Percentiles rank a stretch among this genome's conserved stretches.
These are phyloP conservation scores for Andricus quercusramuli DNA, from an alignment of 2,888 invertebrate genomes.

Conservation along the genomic window DNA sequence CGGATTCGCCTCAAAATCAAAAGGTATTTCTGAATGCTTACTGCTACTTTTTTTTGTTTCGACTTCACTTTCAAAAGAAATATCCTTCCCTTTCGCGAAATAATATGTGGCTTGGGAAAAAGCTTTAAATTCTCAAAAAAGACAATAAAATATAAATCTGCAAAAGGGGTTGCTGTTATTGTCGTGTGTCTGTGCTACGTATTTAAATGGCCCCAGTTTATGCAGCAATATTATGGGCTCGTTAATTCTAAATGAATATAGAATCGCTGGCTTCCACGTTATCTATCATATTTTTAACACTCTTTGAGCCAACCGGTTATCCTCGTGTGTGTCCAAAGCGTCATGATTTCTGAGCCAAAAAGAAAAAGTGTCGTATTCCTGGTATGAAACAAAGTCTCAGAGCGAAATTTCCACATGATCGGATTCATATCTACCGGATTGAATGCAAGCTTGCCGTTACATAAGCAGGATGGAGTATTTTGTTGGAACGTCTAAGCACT, in stretches of 20 bases:
- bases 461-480: neutral
- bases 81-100: neutral
- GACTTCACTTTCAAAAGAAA: neutral
- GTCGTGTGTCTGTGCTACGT: conserved; percentile 2
- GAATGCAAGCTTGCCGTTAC: neutral
- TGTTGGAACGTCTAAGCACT: neutral
- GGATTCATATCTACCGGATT: neutral
- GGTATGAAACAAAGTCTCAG: conserved; percentile 2
- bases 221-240: conserved; percentile 19
- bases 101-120: neutral
- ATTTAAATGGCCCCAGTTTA: neutral
- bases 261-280: neutral
- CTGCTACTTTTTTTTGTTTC: neutral
- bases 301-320: neutral
- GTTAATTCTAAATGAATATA: conserved; percentile 21
- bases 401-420: neutral
- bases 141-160: neutral
- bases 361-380: neutral
- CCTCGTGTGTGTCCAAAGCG: neutral
- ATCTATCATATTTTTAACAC: conserved; percentile 3
- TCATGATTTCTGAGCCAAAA: neutral
- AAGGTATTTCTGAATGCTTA: neutral
- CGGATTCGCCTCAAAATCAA: neutral
- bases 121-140: neutral
- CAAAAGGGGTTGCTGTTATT: conserved; percentile 2